phyloP scores from a whole-genome alignment of 2,797 vertebrate genomes.

The Erithacus rubecula region DNA sequence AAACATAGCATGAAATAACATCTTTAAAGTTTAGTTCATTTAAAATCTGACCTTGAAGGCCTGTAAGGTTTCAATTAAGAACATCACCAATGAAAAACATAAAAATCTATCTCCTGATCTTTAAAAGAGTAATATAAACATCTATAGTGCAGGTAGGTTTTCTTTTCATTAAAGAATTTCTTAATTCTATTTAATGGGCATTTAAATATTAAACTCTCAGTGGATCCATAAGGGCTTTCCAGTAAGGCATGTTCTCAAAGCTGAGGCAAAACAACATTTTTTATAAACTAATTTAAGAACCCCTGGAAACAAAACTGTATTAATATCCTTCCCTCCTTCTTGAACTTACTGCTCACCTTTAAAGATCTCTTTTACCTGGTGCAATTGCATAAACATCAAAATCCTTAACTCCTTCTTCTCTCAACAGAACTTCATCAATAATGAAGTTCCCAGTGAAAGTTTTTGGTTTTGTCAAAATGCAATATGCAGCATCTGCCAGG shows the following conservation, averaged over 20 bases:
- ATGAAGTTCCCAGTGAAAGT: slow-evolving; percentile 90
- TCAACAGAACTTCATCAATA: slow-evolving; percentile 90
- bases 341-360: not conserved
- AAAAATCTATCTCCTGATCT: not conserved
- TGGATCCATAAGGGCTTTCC: not conserved
- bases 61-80: not conserved
- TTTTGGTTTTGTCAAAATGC: slow-evolving; percentile 83
- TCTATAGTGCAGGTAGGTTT: not conserved
- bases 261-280: not conserved
- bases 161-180: not conserved
- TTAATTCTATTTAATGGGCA: not conserved
- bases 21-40: not conserved
- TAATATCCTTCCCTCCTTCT: not conserved
- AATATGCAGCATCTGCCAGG: slow-evolving; percentile 93
- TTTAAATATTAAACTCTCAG: not conserved
- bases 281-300: not conserved
- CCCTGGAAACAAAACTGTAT: not conserved
- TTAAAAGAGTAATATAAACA: not conserved
- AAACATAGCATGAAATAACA: not conserved
- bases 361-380: slow-evolving; percentile 81
- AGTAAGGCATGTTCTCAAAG: not conserved
- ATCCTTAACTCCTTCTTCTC: slow-evolving; percentile 83
- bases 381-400: slow-evolving; percentile 88
- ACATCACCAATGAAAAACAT: not conserved
- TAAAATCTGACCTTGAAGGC: not conserved